Evolutionary conservation across 2,888 invertebrate genomes (phyloP).

Genomic region (Ctenicera cuprea): DNA sequence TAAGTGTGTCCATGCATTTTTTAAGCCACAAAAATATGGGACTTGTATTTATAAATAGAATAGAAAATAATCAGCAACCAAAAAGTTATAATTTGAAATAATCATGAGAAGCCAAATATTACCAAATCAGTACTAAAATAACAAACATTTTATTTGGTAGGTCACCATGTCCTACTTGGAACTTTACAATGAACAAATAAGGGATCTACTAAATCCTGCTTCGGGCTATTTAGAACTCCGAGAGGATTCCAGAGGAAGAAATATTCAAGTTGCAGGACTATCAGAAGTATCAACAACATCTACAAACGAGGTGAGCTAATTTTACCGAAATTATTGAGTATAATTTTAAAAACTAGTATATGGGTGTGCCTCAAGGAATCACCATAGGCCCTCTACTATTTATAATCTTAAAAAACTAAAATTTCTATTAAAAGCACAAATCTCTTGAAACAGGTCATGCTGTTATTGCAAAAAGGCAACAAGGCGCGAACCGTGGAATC

Average conservation of each 20-base stretch:
- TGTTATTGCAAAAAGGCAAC: conserved; percentile 91
- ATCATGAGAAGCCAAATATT: no score
- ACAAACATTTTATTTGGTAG: conserved; percentile 69
- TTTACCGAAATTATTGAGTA: no score
- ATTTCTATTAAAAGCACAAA: background rate
- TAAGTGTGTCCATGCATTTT: no score
- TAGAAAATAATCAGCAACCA: no score
- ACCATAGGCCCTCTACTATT: background rate
- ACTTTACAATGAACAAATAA: conserved; percentile 96
- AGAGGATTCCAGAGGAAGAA: conserved; percentile 89
- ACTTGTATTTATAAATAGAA: background rate
- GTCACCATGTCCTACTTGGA: conserved; percentile 96
- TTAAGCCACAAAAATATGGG: background rate
- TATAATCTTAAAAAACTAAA: no score
- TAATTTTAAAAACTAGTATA: background rate
- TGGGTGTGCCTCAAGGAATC: background rate
- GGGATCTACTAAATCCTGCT: conserved; percentile 91
- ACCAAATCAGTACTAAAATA: background rate
- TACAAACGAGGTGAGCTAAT: conserved; percentile 93
- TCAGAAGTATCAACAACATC: conserved; percentile 90
- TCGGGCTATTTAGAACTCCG: conserved; percentile 90
- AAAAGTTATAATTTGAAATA: no score
- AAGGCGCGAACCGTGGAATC: conserved; percentile 94
- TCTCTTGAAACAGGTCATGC: conserved; percentile 88
- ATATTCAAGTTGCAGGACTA: conserved; percentile 91